Evolutionary conservation across 2,888 invertebrate species (phyloP).

Genomic region (Patella depressa): DNA sequence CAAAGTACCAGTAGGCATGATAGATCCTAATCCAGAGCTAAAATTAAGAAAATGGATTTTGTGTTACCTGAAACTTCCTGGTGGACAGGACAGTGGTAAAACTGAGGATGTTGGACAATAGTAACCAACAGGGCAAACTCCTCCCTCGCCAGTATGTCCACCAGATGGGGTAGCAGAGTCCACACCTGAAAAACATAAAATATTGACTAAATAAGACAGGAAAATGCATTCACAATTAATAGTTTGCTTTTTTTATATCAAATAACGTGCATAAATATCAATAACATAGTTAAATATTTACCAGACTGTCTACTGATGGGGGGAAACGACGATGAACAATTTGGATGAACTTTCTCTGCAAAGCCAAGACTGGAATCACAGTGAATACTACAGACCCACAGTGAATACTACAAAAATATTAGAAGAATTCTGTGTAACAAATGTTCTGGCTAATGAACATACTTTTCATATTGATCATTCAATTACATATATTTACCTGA

Average conservation of each 20-base stretch:
- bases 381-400: too few species aligned
- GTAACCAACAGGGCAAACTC: slow-evolving; percentile 60
- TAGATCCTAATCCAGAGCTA: too few species aligned
- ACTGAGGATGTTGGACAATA: slow-evolving; percentile 62
- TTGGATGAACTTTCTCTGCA: too few species aligned
- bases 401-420: too few species aligned
- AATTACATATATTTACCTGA: slow-evolving; percentile 40
- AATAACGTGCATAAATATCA: neutral
- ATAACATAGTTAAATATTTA: neutral
- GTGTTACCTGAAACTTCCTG: slow-evolving; percentile 62
- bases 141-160: slow-evolving; percentile 61
- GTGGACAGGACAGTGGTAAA: slow-evolving; percentile 56
- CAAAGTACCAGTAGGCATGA: too few species aligned
- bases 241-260: too few species aligned
- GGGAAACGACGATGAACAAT: too few species aligned
- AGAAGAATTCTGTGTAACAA: too few species aligned
- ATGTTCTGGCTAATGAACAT: too few species aligned
- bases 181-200: slow-evolving; percentile 51
- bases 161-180: slow-evolving; percentile 62
- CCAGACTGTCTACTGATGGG: neutral
- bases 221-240: neutral
- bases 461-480: too few species aligned
- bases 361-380: too few species aligned
- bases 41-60: neutral
- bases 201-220: neutral